phyloP scores from a whole-genome alignment of 2,888 invertebrate genomes.

The Apamea anceps region DNA sequence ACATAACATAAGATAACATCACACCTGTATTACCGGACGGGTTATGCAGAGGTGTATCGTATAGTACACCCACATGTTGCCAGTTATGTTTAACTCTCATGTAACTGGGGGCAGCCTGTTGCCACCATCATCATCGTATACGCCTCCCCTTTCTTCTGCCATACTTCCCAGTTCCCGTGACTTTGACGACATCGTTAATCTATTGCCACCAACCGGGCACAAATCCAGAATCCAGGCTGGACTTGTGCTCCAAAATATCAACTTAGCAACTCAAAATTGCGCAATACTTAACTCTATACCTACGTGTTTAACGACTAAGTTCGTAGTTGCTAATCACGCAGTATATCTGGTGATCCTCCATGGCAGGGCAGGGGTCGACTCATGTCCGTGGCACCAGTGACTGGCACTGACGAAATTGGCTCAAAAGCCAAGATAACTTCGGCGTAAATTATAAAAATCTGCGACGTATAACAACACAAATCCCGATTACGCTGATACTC shows the following conservation, averaged over 20 bases:
- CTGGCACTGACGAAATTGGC: conserved; percentile 71
- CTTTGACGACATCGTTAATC: too few species aligned
- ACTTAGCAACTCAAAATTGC: conserved; percentile 5
- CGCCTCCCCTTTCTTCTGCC: too few species aligned
- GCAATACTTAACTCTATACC: conserved; percentile 3
- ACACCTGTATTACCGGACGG: neutral
- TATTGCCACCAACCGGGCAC: neutral
- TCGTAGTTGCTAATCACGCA: conserved; percentile 57
- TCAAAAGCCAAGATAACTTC: conserved; percentile 73
- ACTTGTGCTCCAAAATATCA: neutral
- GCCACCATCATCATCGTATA: neutral
- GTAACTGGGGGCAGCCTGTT: neutral
- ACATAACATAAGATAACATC: neutral
- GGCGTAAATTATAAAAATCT: conserved; percentile 71
- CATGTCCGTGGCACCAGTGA: conserved; percentile 74
- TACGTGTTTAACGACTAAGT: conserved; percentile 16
- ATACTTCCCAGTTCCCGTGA: too few species aligned
- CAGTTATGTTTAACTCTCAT: neutral
- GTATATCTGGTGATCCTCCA: conserved; percentile 61
- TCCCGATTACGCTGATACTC: conserved; percentile 68
- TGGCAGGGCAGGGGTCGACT: conserved; percentile 67
- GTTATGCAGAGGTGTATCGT: neutral
- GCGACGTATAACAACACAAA: conserved; percentile 70
- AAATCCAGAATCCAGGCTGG: neutral
- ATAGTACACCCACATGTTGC: neutral